Conservation (phyloP, 2,797 vertebrate genomes). For the Poecilia velifera region DNA sequence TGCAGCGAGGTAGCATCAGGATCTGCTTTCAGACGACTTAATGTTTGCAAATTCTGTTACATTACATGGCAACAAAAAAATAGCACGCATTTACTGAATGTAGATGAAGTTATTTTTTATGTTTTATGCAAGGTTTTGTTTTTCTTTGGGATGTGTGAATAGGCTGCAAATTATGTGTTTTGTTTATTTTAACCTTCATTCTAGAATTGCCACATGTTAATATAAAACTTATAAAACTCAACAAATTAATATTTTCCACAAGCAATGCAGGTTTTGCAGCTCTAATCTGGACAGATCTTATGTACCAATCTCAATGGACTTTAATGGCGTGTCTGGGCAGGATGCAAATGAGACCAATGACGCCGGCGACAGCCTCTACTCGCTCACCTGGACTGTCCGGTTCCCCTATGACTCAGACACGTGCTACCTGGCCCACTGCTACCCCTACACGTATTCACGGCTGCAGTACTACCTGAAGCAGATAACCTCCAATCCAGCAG, state of each 20-base stretch:
- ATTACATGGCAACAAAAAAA: not conserved
- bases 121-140: not conserved
- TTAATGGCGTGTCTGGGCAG: constrained; percentile 37
- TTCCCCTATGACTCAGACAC: constrained; percentile 88
- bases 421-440: constrained; percentile 92
- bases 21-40: not conserved
- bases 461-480: constrained; percentile 84
- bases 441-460: constrained; percentile 93
- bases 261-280: no score
- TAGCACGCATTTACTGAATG: not conserved
- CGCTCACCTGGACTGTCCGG: constrained; percentile 88
- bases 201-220: not conserved
- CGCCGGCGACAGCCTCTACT: constrained; percentile 62
- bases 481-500: constrained; percentile 76
- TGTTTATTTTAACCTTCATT: not conserved
- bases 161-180: no score
- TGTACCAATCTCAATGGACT: not conserved
- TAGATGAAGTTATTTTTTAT: not conserved
- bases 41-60: not conserved
- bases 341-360: constrained; percentile 50
- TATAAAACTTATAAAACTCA: not conserved
- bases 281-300: not conserved
- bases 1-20: constrained; percentile 38
- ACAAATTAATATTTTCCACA: no score
- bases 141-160: no score